These are phyloP conservation scores for Oriolus oriolus DNA, from an alignment of 2,113 vertebrate species.

Conservation along the genomic window DNA sequence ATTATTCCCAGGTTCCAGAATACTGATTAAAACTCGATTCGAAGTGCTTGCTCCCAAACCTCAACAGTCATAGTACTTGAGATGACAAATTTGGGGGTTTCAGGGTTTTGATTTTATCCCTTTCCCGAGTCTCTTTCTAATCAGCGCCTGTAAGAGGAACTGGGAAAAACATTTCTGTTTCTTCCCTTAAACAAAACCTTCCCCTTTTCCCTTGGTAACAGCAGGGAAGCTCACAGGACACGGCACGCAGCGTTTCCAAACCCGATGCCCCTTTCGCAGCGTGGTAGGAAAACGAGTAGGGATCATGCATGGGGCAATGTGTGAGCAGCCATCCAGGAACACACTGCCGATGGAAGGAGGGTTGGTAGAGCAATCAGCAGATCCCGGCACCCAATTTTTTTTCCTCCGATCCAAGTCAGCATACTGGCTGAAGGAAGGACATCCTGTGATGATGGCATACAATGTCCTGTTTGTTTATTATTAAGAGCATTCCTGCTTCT, in stretches of 20 bases:
- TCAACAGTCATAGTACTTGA: not conserved
- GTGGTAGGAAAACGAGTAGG: not conserved
- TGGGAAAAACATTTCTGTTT: not conserved
- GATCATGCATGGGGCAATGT: not conserved
- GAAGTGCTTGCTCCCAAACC: not conserved
- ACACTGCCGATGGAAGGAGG: not conserved
- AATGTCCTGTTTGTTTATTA: constrained; percentile 86
- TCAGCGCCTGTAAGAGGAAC: not conserved
- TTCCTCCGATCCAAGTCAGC: constrained; percentile 55
- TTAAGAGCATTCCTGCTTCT: constrained; percentile 82
- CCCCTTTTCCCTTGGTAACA: not conserved
- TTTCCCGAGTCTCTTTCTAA: not conserved
- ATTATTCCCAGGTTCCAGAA: not conserved
- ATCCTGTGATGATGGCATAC: constrained; percentile 91
- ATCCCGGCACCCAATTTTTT: constrained; percentile 6
- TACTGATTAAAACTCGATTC: not conserved
- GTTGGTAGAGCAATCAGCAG: constrained; percentile 8
- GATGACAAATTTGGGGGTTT: not conserved
- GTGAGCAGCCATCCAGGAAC: not conserved
- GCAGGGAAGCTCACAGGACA: not conserved
- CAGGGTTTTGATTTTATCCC: not conserved
- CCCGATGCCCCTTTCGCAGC: not conserved
- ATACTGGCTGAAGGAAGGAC: constrained; percentile 83
- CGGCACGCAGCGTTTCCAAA: not conserved
- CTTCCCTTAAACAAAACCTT: not conserved